These are phyloP conservation scores for Saccopteryx leptura DNA, from an alignment of 2,113 vertebrate genomes.

Conservation along the genomic window DNA sequence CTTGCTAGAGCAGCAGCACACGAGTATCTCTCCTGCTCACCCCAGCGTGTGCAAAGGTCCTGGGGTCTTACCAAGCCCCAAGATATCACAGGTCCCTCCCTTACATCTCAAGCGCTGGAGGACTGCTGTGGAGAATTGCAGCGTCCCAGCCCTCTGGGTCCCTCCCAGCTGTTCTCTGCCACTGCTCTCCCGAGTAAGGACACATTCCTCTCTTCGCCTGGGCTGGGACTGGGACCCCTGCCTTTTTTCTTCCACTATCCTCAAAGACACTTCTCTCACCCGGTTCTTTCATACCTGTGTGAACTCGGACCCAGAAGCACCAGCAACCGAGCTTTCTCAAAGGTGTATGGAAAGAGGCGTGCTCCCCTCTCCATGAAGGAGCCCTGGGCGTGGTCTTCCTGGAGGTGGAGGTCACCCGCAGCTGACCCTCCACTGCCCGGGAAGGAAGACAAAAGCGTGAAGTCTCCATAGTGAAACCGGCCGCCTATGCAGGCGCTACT, in stretches of 20 bases:
- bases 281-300: neutral
- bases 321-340: neutral
- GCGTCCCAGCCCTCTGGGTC: too few species aligned
- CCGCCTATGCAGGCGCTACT: accelerated
- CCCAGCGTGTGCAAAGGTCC: neutral
- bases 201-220: neutral
- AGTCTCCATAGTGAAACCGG: neutral
- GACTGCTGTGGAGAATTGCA: neutral
- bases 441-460: neutral
- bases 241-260: neutral
- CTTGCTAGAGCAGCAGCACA: neutral
- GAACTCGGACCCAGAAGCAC: neutral
- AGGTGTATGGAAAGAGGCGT: neutral
- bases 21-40: neutral
- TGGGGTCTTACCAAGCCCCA: neutral
- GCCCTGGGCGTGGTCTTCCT: neutral
- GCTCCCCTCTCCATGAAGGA: neutral
- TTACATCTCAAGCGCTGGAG: neutral
- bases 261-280: neutral
- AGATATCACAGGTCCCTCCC: too few species aligned
- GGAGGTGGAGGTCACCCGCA: neutral
- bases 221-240: too few species aligned
- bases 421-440: neutral
- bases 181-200: neutral
- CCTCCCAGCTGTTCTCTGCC: neutral